Evolutionary conservation across 2,113 vertebrate genomes (phyloP).

Genomic region (Neoarius graeffei): DNA sequence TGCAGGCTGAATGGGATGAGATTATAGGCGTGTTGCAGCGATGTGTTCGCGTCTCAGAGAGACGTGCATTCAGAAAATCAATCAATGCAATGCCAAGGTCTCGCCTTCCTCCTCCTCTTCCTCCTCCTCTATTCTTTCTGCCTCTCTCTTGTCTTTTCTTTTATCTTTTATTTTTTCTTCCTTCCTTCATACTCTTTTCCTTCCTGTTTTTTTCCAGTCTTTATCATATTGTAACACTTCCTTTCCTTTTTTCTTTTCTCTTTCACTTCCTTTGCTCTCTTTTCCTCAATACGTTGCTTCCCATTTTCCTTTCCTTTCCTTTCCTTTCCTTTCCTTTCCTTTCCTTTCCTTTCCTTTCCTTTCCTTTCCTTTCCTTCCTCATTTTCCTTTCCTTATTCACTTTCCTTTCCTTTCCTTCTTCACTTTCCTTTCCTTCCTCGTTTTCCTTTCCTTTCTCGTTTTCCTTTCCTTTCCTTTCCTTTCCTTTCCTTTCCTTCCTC

Average conservation of each 20-base stretch:
- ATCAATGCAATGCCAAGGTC: neutral
- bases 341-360: neutral
- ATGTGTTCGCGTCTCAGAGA: neutral
- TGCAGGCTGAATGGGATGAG: neutral
- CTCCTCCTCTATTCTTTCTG: neutral
- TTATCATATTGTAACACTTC: neutral
- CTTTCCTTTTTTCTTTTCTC: too few relatives aligned
- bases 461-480: too few relatives aligned
- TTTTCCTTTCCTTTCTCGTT: too few relatives aligned
- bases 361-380: neutral
- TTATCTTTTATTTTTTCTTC: neutral
- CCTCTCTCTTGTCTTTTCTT: neutral
- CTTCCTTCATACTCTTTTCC: neutral
- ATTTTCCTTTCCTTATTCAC: too few relatives aligned
- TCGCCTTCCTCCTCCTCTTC: neutral
- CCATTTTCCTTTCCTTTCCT: too few relatives aligned
- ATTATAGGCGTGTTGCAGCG: neutral
- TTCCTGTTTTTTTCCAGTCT: neutral
- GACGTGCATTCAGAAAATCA: slow-evolving; percentile 24
- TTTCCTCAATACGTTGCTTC: too few relatives aligned
- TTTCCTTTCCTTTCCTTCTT: too few relatives aligned
- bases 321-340: too few relatives aligned
- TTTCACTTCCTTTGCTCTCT: too few relatives aligned
- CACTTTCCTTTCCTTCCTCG: neutral
- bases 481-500: too few relatives aligned